Base-by-base conservation (phyloP, 2,113 vertebrate species). In the Anguilla japonica region DNA sequence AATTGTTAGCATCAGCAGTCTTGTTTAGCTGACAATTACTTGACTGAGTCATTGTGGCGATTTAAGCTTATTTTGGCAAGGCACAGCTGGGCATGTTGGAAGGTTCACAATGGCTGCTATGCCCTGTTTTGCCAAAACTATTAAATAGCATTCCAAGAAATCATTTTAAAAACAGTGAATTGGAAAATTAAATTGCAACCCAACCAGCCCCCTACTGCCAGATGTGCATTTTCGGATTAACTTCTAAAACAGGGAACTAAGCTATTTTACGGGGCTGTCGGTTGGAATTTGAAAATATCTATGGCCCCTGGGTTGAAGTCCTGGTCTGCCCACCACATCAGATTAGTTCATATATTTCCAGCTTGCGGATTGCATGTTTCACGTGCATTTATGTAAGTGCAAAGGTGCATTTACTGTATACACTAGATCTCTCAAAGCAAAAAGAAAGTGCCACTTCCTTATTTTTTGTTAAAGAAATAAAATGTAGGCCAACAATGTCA, bases 201-300 rank as follows among this genome's bases (percentile, higher is more conserved):
- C 83, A 87, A 87, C 90, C 91, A 91, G 93, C 86, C 89, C 92
- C 92, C 91, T 90, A 90, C 92, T 91, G 92, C 91, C 88, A 91
- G 88, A 89, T 91, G 89, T 89, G 88, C 89, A 82, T 88, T 89
- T 83, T 67, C 41, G 87, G 82, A 53, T 84, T 89, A 89, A 91
- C 89, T 88, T 88, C 90, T 87, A 78, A 90, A 91, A 89, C 88
- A 75, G 86, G 87, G 88, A 87, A 79, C 83, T 75, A 86, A 78
- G 89, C 89, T 91, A 90, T 92, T 93, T 87, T 84, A 89, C 90
- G 89, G n/a, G 87, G 83, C 89, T 91, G 89, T 88, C 87, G 81
- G 90, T 90, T 87, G 88, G 86, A 39, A 92, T 92, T 93, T 91
- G 90, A 87, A 94, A 91, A 91, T 87, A 82, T 85, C 81, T 87